Evolutionary conservation across 2,797 vertebrate genomes (phyloP).

Genomic region (Otolemur crassicaudatus): DNA sequence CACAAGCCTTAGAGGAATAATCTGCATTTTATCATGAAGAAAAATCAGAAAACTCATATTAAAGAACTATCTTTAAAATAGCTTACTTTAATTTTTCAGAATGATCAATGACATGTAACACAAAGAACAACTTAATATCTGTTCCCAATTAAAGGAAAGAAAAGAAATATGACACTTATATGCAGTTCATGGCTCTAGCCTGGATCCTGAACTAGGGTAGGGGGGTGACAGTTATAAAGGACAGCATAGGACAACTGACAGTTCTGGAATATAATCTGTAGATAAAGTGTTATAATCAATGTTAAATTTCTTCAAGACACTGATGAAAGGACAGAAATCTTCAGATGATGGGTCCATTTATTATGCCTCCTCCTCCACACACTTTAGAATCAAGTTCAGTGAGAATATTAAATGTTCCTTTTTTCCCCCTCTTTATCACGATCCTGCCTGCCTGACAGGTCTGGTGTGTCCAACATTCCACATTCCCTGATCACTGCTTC

Average conservation of each 20-base stretch:
- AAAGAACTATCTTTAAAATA: neutral
- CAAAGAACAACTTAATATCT: neutral
- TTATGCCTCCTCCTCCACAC: neutral
- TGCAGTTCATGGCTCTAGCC: neutral
- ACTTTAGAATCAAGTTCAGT: constrained; percentile 12
- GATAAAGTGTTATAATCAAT: neutral
- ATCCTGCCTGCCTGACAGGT: neutral
- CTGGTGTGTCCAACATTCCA: neutral
- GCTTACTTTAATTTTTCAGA: neutral
- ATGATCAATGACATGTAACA: neutral
- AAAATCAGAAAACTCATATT: neutral
- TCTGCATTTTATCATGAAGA: neutral
- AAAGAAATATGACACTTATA: neutral
- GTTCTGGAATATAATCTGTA: neutral
- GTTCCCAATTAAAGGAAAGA: neutral
- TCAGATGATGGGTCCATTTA: neutral
- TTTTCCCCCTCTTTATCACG: neutral
- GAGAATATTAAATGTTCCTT: neutral
- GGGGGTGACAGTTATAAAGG: neutral
- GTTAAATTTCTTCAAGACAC: constrained; percentile 8
- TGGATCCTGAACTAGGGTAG: neutral
- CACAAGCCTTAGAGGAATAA: neutral
- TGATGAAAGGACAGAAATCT: constrained; percentile 2
- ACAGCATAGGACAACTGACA: neutral
- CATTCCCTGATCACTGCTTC: neutral